phyloP scores from a whole-genome alignment of 2,797 vertebrate species.

The Chaenodraco wilsoni region DNA sequence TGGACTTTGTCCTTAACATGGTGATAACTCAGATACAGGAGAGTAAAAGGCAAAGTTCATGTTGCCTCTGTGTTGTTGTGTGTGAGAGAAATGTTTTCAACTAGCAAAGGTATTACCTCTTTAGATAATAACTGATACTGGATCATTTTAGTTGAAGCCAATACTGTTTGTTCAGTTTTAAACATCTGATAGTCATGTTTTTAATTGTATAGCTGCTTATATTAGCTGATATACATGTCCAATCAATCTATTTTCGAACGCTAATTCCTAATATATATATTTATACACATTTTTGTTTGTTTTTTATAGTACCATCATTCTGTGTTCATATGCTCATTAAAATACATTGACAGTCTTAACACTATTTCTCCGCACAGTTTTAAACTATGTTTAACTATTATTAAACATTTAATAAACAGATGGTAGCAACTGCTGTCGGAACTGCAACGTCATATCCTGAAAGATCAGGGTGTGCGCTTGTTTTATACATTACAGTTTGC shows the following conservation, averaged over 20 bases:
- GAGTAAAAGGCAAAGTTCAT: slow-evolving; percentile 72
- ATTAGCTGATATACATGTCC: not conserved
- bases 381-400: not conserved
- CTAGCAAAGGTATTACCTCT: not conserved
- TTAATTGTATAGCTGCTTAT: not conserved
- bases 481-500: accelerated
- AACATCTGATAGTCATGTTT: not conserved
- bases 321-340: no score
- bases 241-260: no score
- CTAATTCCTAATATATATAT: no score
- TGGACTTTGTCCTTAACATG: slow-evolving; percentile 75
- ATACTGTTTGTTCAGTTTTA: not conserved
- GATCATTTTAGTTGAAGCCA: not conserved
- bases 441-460: slow-evolving; percentile 57
- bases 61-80: not conserved
- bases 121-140: not conserved
- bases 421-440: not conserved
- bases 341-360: no score
- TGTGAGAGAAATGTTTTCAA: not conserved
- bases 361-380: no score
- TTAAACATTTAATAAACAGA: not conserved
- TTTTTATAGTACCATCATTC: no score
- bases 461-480: slow-evolving; percentile 10
- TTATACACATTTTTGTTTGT: no score
- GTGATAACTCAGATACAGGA: slow-evolving; percentile 63